A percentile compares a stretch with the other conserved stretches of the same genome.
These are phyloP conservation scores for Enteromius paludinosus DNA, from an alignment of 2,797 vertebrate species.

Conservation along the genomic window DNA sequence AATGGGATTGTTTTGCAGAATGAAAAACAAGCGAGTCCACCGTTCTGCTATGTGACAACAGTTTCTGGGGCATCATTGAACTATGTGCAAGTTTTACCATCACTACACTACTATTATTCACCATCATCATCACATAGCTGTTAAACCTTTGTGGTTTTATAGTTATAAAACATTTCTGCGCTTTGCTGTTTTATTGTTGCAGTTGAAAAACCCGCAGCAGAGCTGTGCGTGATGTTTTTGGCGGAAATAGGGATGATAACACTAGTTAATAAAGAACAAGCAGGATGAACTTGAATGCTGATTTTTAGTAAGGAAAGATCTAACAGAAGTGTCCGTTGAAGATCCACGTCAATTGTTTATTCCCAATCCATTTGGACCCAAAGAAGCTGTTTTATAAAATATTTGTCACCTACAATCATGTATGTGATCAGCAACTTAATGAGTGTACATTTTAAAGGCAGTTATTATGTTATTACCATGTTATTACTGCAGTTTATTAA, in stretches of 20 bases:
- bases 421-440: not conserved
- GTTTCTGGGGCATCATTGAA: not conserved
- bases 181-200: not conserved
- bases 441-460: not conserved
- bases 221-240: not conserved
- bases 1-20: slow-evolving; percentile 2
- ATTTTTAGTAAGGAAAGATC: not conserved
- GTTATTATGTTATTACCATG: not conserved
- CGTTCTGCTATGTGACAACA: not conserved
- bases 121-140: not conserved
- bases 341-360: not conserved
- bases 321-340: not conserved
- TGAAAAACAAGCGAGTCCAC: not conserved
- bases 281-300: not conserved
- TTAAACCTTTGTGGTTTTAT: not conserved
- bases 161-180: not conserved
- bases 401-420: not conserved
- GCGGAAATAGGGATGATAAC: no score
- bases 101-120: not conserved
- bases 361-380: not conserved
- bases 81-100: slow-evolving; percentile 2
- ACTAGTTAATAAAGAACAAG: not conserved
- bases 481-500: not conserved
- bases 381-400: not conserved
- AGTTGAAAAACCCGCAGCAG: not conserved